These are phyloP conservation scores for Cantharis rustica DNA, from an alignment of 2,888 invertebrate species.

Conservation along the genomic window DNA sequence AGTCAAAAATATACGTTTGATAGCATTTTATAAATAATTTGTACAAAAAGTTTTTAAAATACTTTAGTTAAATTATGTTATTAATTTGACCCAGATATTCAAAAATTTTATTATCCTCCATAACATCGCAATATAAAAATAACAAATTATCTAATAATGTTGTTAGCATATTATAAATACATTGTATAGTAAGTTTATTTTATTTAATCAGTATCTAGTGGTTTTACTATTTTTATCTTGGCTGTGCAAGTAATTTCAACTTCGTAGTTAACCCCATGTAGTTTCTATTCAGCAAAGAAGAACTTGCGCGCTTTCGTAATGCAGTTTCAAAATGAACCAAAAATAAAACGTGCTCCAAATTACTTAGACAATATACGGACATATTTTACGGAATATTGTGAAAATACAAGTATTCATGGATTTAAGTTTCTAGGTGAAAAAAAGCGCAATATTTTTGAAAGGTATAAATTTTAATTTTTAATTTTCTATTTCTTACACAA, in stretches of 20 bases:
- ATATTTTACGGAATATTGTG: constrained; percentile 47
- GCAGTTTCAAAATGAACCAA: neutral
- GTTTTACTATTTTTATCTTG: neutral
- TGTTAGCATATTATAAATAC: neutral
- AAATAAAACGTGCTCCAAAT: constrained; percentile 42
- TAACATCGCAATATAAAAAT: neutral
- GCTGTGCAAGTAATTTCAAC: neutral
- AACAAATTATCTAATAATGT: neutral
- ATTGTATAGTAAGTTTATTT: neutral
- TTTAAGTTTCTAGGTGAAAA: constrained; percentile 51
- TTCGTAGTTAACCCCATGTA: neutral
- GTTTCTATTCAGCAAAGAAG: neutral
- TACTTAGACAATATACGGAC: constrained; percentile 43
- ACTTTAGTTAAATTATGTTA: neutral
- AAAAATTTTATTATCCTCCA: neutral
- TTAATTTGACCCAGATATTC: neutral
- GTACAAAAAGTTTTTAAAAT: neutral
- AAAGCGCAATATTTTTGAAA: constrained; percentile 48
- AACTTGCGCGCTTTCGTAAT: neutral
- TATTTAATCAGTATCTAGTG: neutral
- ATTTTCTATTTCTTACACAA: neutral
- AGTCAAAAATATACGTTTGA: neutral
- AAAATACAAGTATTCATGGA: constrained; percentile 50
- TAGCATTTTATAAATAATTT: neutral
- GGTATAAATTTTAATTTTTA: constrained; percentile 41